Evolutionary conservation across 2,797 vertebrate species (phyloP), one percentile per base, ranked within the genome.

Genomic region (Parauchenoglanis punctatus): DNA sequence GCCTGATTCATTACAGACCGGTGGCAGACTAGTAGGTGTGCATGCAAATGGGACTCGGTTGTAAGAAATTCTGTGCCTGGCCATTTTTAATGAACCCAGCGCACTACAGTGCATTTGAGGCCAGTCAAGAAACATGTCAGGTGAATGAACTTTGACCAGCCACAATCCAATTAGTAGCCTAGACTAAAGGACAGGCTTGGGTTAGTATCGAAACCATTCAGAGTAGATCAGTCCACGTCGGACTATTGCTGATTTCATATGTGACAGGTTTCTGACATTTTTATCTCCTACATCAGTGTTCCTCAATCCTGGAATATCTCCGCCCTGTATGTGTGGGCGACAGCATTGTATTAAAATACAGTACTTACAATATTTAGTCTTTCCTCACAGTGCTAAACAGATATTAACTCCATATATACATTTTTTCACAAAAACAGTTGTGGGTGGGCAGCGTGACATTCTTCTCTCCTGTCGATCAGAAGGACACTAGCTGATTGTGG

Each of bases 1-100:
- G 88, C 83, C 88, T 88, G 81, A 68, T 90, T 90, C 86, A 89
- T 90, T 92, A 87, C 91, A 86, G 87, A 88, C 73, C 72, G 65
- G 87, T 89, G 87, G 86, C 89, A 91, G 90, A 90, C 90, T 80
- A 83, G 90, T 90, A 89, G 90, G 88, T 78, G 86, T 83, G 70
- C 49, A 83, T 88, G 87, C 63, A 87, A 86, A 89, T 63, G 28
- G 56, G 67, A 87, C 49, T 73, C 44, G 61, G 35, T 52, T 68
- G 46, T 67, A 80, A 11, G 40, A 23, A 58, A 12, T 8, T 65
- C 31, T 61, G 11, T 25, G 77, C 75, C 18, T 44, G 77, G 77
- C 3, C 61, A 52, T 49, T 65, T 82, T 49, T 82, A 46, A 81
- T 28, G 81, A 65, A 82, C 56, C 2, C 56, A 40, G 56, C 35